Base-by-base conservation (phyloP, 2,113 vertebrate species). In the Oryzias melastigma region DNA sequence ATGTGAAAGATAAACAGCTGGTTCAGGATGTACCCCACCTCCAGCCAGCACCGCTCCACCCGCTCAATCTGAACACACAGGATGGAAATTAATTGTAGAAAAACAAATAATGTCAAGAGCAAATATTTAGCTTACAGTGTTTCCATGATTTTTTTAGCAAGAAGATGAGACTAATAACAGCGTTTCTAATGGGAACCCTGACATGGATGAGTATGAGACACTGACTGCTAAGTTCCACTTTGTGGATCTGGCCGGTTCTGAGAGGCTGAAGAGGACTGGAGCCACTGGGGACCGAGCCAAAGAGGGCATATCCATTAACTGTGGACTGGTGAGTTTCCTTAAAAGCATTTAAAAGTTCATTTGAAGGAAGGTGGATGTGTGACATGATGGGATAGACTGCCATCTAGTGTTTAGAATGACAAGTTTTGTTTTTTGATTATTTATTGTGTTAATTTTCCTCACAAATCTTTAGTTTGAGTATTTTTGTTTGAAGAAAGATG, bases 301-400 rank as follows among this genome's bases (percentile, higher is more conserved):
- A 84, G 97, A 99, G 89, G 97, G 96, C 71, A 99, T 99, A 89
- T 98, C 97, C 66, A 99, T 99, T 89, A 98, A 98, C 90, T 98
- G 97, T 87, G 97, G 97, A 52, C 92, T 99, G 89, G 97, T 99
- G 91, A 94, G 93, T 3, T 7, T 18, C 27, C 14, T 2, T 17
- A 5, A 29, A 17, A 27, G 10, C 35, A 8, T 35, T 7, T 8
- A 35, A 8, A 35, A 35, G 7, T 10, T 8, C 29, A 7, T 35
- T 35, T 35, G 8, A 35, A 35, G 12, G 35, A 35, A 35, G 10
- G 3, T 8, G 3, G 10, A 35, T 12, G 8, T 3, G 10, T 35
- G 10, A 35, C 35, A 13, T 13, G 35, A 12, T 12, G 10, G 35
- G 8, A 35, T 35, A 35, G 2, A 10, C 58, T 58, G 77, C 69